phyloP scores from a whole-genome alignment of 2,797 vertebrate species.

The Triplophysa bombifrons region DNA sequence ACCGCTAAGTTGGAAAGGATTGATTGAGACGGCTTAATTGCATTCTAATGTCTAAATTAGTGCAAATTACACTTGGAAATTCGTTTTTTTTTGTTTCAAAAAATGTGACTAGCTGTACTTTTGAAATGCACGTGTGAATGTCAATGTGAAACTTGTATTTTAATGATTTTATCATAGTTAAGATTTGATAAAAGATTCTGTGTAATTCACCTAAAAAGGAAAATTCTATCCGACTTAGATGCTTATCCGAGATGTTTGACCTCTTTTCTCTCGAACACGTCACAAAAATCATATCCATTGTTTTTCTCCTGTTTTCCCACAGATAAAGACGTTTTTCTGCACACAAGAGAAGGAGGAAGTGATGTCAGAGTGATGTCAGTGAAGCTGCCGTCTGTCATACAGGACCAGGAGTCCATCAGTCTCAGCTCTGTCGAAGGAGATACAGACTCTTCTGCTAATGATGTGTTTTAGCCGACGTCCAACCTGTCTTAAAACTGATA shows the following conservation, averaged over 20 bases:
- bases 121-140: background rate
- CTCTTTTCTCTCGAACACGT: no score
- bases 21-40: slow-evolving; percentile 19
- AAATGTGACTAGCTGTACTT: background rate
- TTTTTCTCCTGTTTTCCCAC: slow-evolving; percentile 33
- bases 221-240: no score
- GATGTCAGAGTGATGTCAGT: slow-evolving; percentile 64
- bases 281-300: no score
- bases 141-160: background rate
- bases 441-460: slow-evolving; percentile 72
- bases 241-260: no score
- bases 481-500: background rate
- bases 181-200: background rate
- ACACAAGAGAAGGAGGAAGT: slow-evolving; percentile 38
- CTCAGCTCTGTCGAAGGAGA: slow-evolving; percentile 61
- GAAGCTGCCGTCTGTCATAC: slow-evolving; percentile 62
- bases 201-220: no score
- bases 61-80: background rate
- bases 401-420: slow-evolving; percentile 62
- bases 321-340: slow-evolving; percentile 63
- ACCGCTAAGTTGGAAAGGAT: slow-evolving; percentile 4
- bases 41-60: background rate
- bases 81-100: background rate
- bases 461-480: slow-evolving; percentile 71
- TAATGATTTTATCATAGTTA: background rate